Conservation (phyloP, 2,888 invertebrate species). For the Catonia carolina region DNA sequence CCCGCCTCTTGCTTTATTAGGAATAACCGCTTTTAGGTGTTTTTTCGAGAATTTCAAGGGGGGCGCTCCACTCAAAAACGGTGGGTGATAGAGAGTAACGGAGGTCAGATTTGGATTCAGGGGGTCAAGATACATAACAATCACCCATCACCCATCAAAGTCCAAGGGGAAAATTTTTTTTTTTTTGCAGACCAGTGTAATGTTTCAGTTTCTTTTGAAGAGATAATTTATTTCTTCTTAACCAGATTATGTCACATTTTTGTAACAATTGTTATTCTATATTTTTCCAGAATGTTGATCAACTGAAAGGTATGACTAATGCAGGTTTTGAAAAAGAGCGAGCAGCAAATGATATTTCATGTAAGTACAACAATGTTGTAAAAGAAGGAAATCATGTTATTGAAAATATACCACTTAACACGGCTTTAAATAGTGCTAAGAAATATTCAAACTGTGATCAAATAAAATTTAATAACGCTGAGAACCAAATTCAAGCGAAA, state of each 20-base stretch:
- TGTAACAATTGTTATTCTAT: too few species aligned
- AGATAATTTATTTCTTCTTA: neutral
- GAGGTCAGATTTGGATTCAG: too few species aligned
- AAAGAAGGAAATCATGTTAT: constrained; percentile 19
- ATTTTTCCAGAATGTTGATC: constrained; percentile 6
- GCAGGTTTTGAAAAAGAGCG: constrained; percentile 16
- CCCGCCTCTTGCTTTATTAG: too few species aligned
- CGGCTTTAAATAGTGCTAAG: constrained; percentile 11
- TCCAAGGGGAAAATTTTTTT: too few species aligned
- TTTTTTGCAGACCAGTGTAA: too few species aligned
- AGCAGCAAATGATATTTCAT: constrained; percentile 15
- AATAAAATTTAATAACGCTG: constrained; percentile 4
- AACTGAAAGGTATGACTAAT: neutral
- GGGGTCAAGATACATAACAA: too few species aligned
- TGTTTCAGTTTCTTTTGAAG: neutral
- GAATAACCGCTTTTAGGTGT: too few species aligned
- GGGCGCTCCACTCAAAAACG: too few species aligned
- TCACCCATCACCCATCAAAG: too few species aligned
- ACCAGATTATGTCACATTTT: neutral
- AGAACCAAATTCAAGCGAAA: constrained; percentile 17
- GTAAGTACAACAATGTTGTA: constrained; percentile 2
- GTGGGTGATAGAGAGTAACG: too few species aligned
- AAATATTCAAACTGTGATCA: constrained; percentile 12
- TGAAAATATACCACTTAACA: constrained; percentile 20
- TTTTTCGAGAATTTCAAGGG: too few species aligned